Base-by-base conservation (phyloP, 2,797 vertebrate species). In the Tapirus indicus region DNA sequence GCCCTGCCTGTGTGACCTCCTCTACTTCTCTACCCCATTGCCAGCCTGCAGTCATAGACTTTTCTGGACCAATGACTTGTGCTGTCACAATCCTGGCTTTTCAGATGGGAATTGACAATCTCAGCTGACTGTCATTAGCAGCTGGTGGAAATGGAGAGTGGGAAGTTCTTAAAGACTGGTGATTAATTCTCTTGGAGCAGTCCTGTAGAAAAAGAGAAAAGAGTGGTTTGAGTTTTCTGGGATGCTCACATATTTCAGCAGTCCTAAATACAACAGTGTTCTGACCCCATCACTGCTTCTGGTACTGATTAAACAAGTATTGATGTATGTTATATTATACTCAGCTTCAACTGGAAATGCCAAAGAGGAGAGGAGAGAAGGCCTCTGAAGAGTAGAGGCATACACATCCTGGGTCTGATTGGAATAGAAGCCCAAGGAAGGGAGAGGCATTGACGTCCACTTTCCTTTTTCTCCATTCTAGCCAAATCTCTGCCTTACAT, bases 1-100 rank as follows among this genome's bases (percentile, higher is more conserved):
- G 79, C 88, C 47, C 49, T 52, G 52, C 77, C 69, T 29, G 16
- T 49, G 25, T 21, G 2, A 6, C 27, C 87, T 91, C 56, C 17
- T 91, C n/a, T 80, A 6, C 58, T 88, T 74, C 93, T 89, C 13
- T 2, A 75, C 97, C 88, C 77, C 64, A 1, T 80, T 75, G 38
- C 54, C 21, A 12, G 29, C 66, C 0, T 71, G 47, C 87, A 68
- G 20, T 47, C 6, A 4, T 44, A 85, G 74, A 54, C 6, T 9
- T 64, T 75, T 84, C 56, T 56, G 32, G 16, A 60, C 21, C 72
- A 32, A 1, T n/a, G 1, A 23, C 49, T 20, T 95, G 27, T 94
- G 86, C 56, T 75, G 9, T 80, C 72, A 17, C 13, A 5, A 13
- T 72, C 58, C n/a, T 92, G 64, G 82, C 66, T 52, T 86, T 75